Evolutionary conservation across 2,797 vertebrate genomes (phyloP), one percentile per base, ranked within the genome.

Genomic region (Gastrophryne carolinensis): DNA sequence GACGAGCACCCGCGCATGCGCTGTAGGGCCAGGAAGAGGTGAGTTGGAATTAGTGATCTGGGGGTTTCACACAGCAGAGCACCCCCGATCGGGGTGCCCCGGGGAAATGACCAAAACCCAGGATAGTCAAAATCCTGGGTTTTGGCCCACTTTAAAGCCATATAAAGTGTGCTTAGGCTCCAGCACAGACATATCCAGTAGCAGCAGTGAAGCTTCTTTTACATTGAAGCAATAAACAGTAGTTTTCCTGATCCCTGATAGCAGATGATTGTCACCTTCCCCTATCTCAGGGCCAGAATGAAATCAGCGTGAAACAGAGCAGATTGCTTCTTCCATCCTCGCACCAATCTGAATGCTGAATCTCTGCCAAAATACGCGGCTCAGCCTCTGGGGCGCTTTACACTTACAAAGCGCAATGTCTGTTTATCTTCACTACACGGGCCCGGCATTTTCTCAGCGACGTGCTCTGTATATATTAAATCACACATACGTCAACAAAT

Each of bases 301-400:
- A 58, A 61, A 72, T 30, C 3, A 44, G 29, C 30, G 19, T 50
- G 29, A 72, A 50, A 72, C 49, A 19, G 29, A 62, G 56, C 57
- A 62, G 69, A 72, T 72, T 72, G 69, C 13, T 60, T 34, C 56
- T 62, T 72, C 52, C 52, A 27, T 41, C 44, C 37, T 72, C 44
- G 29, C 57, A 37, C 57, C 39, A 57, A 62, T 37, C 13, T n/a
- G 56, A 9, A 17, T 52, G 26, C 57, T 8, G 29, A 61, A 41
- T 8, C 21, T 15, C 21, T 72, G 69, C 41, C 69, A 62, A 52
- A 13, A 29, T 72, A 35, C 39, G 57, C 69, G 37, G 69, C 8
- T 32, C 32, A 10, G 57, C 58, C 69, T 72, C 69, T 17, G 9
- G 69, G 69, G 57, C 32, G 27, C 56, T 35, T 24, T 65, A 56